These are phyloP conservation scores for Lepisosteus osseus DNA, from an alignment of 2,113 vertebrate species.

Conservation along the genomic window DNA sequence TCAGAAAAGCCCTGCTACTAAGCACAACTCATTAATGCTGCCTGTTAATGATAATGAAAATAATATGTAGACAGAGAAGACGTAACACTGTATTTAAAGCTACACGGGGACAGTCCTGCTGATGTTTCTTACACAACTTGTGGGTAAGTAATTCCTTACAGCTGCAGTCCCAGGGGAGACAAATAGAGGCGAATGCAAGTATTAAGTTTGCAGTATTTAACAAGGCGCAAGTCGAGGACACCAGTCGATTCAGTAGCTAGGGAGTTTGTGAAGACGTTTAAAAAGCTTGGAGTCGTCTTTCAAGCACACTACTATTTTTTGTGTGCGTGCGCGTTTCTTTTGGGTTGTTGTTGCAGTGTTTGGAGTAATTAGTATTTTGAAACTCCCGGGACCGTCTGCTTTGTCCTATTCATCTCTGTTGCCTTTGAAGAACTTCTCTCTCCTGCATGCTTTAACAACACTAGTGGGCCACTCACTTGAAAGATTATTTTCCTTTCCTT, in stretches of 20 bases:
- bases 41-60: too few relatives aligned
- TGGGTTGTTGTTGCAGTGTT: background rate
- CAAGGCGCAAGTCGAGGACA: background rate
- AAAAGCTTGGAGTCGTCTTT: background rate
- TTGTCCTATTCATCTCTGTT: too few relatives aligned
- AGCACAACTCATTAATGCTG: too few relatives aligned
- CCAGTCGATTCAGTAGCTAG: background rate
- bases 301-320: background rate
- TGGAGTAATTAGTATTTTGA: background rate
- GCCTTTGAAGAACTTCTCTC: too few relatives aligned
- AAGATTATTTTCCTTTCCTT: too few relatives aligned
- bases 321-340: background rate
- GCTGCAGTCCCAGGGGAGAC: background rate
- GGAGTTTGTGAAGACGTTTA: background rate
- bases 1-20: too few relatives aligned
- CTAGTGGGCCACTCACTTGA: too few relatives aligned
- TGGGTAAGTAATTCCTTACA: background rate
- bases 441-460: too few relatives aligned
- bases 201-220: background rate
- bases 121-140: background rate
- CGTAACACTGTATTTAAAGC: too few relatives aligned
- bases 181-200: slow-evolving; percentile 2
- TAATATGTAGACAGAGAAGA: too few relatives aligned
- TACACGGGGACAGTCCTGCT: background rate
- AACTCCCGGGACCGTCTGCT: too few relatives aligned